These are phyloP conservation scores for Metopolophium dirhodum DNA, from an alignment of 1,140 invertebrate species.

Conservation along the genomic window DNA sequence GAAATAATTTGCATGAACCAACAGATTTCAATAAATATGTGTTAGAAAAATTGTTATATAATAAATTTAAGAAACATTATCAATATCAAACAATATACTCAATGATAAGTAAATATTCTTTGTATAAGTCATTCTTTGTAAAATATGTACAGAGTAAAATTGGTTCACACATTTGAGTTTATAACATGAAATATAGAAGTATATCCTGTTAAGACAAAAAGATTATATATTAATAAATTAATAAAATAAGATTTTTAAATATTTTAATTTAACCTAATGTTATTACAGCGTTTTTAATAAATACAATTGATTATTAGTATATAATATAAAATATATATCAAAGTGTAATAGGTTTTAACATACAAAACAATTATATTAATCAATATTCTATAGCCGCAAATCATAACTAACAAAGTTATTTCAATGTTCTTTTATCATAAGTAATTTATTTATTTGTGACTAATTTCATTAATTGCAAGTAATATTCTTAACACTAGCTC, in stretches of 20 bases:
- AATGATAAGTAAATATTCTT: background rate
- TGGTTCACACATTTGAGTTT: background rate
- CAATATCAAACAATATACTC: background rate
- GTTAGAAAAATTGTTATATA: no score
- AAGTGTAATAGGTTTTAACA: background rate
- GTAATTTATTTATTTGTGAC: background rate
- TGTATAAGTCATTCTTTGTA: no score
- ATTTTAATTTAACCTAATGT: background rate
- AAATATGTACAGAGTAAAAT: background rate
- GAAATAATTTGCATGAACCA: no score
- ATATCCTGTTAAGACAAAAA: background rate
- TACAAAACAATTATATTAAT: background rate
- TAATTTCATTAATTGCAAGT: background rate
- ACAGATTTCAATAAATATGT: no score
- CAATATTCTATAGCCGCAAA: background rate
- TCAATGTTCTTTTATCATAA: background rate
- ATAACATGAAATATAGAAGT: background rate
- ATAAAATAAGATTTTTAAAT: background rate
- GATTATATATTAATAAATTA: background rate
- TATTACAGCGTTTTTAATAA: background rate
- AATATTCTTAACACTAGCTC: background rate
- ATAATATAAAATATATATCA: background rate
- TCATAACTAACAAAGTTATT: background rate
- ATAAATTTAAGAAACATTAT: no score
- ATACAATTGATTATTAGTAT: background rate